Conservation (phyloP, 23 tunicate species). For the Botrylloides violaceus region DNA sequence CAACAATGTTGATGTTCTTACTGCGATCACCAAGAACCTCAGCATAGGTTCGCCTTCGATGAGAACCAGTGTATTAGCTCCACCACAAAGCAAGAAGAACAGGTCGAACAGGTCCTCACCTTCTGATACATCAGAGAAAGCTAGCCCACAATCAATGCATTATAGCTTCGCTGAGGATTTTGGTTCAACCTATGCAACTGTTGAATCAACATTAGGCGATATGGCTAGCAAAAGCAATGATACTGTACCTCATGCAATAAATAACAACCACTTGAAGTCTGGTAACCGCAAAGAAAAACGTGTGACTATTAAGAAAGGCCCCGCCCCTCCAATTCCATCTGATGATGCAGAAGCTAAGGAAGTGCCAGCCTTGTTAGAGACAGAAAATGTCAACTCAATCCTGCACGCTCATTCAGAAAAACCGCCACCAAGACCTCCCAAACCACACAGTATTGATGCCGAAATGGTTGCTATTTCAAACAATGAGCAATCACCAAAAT, state of each 20-base stretch:
- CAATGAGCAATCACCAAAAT: background rate
- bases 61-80: slow-evolving; percentile 16
- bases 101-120: background rate
- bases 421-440: slow-evolving; percentile 27
- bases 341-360: background rate
- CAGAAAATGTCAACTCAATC: background rate
- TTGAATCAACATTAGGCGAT: background rate
- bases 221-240: background rate
- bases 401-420: background rate
- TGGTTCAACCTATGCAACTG: background rate
- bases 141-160: background rate
- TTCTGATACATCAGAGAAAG: no score
- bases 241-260: background rate
- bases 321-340: slow-evolving; percentile 16
- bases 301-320: slow-evolving; percentile 7
- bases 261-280: background rate
- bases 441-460: slow-evolving; percentile 7
- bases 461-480: background rate
- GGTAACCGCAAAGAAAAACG: background rate
- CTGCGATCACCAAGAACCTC: slow-evolving; percentile 56
- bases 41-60: slow-evolving; percentile 46
- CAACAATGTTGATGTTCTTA: slow-evolving; percentile 45
- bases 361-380: background rate
- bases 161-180: background rate
- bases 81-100: background rate